A percentile compares a stretch with the other conserved stretches of the same genome.
Conservation (phyloP, 2,797 vertebrate species). For the Myotis daubentonii region DNA sequence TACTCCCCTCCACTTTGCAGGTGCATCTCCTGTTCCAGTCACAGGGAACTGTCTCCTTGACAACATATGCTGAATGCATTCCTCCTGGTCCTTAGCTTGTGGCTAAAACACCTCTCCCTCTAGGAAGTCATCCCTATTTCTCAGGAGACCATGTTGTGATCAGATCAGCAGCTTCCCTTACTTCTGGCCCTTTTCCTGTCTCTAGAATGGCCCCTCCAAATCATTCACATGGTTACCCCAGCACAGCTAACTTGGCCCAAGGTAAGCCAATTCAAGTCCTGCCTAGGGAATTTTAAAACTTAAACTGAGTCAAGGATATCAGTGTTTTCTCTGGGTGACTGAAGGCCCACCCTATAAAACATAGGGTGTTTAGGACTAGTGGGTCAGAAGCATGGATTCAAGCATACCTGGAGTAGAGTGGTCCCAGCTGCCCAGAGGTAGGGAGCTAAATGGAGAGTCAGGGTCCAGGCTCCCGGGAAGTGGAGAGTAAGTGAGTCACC, state of each 20-base stretch:
- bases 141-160: accelerated
- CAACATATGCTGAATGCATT: too few species aligned
- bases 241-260: accelerated
- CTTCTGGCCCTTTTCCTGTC: too few species aligned
- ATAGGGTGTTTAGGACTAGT: too few species aligned
- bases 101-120: background rate
- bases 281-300: accelerated
- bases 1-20: background rate
- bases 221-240: background rate
- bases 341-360: too few species aligned
- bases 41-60: too few species aligned
- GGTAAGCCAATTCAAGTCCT: background rate
- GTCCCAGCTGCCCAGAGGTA: background rate
- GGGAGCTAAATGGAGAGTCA: background rate
- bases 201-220: too few species aligned
- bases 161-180: background rate
- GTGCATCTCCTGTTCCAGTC: too few species aligned
- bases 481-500: background rate
- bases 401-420: background rate
- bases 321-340: background rate
- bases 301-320: too few species aligned
- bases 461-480: background rate
- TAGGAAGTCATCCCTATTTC: background rate
- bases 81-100: background rate
- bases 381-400: background rate